These are phyloP conservation scores for Austrofundulus limnaeus DNA, from an alignment of 2,113 vertebrate species.

Conservation along the genomic window DNA sequence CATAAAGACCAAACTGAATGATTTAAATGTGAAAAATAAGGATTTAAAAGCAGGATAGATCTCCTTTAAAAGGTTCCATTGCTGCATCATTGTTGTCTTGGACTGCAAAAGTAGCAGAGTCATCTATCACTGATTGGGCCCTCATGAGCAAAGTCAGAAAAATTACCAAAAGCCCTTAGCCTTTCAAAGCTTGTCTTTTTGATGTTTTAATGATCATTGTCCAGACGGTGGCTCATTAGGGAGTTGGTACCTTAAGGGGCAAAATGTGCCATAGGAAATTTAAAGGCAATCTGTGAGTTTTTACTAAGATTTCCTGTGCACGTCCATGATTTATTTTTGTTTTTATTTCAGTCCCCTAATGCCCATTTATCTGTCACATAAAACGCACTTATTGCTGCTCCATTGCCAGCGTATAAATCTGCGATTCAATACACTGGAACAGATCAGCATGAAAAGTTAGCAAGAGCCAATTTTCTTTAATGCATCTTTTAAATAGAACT, in stretches of 20 bases:
- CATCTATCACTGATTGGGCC: not conserved
- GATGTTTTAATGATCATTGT: not conserved
- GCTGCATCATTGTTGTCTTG: not conserved
- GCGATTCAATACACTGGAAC: not conserved
- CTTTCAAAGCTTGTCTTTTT: not conserved
- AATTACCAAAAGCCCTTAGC: not conserved
- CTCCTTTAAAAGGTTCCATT: not conserved
- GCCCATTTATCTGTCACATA: constrained; percentile 12
- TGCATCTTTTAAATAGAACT: constrained; percentile 21
- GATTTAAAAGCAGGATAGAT: too few species aligned
- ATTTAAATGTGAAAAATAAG: too few species aligned
- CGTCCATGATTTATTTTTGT: constrained; percentile 9
- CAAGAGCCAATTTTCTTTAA: constrained; percentile 7
- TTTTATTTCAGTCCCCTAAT: not conserved
- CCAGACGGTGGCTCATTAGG: not conserved
- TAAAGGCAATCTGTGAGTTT: constrained; percentile 5
- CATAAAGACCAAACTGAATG: too few species aligned
- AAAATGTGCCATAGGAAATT: constrained; percentile 2
- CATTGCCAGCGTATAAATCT: not conserved
- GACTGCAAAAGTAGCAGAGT: not conserved
- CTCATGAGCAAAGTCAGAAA: not conserved
- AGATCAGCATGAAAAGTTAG: not conserved
- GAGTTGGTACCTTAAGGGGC: not conserved
- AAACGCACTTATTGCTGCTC: constrained; percentile 8
- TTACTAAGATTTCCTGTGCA: constrained; percentile 6